Evolutionary conservation across 92 coral and sea anemone species (phyloP), one percentile per base, ranked within the genome.

Genomic region (Porites lobata): DNA sequence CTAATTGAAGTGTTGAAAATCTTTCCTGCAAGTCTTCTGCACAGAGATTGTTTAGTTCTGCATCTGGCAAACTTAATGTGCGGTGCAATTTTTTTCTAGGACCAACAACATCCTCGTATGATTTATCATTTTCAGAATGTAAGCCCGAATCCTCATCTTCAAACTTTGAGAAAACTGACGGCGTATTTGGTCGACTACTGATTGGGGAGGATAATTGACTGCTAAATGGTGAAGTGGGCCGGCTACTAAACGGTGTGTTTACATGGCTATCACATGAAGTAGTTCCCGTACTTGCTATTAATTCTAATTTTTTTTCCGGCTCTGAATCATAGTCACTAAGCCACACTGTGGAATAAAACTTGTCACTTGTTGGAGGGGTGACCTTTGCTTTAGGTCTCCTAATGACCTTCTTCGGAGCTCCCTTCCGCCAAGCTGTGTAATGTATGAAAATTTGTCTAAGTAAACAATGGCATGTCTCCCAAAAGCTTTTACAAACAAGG

Each of bases 321-420:
- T 96, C 98, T 20, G 96, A 98, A 77, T 98, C 99, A 82, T 94
- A 98, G 84, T 98, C 99, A 82, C 99, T 98, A 68, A 98, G 97
- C 99, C 99, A 98, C 88, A 98, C 99, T 74, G 99, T 98, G 50
- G 99, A 96, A 86, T 98, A 98, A 98, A 98, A 98, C 94, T 91
- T 98, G 93, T 98, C 92, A n/a, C 91, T 85, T 75, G 93, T 53
- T 69, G 95, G 88, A 81, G 98, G 90, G 83, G 87, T 73, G 69
- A 94, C 86, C 90, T 93, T 93, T 87, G 96, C 92, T 88, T 93
- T 95, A 84, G 88, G 94, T 86, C 90, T 91, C 91, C 95, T 73
- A 93, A 95, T 87, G 90, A 92, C 96, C 87, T 89, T 95, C 94
- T 96, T 94, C 64, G 93, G 91, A 92, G 89, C 96, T 81, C 95